Base-by-base conservation (phyloP, 2,888 invertebrate genomes). In the Andrena dorsata region DNA sequence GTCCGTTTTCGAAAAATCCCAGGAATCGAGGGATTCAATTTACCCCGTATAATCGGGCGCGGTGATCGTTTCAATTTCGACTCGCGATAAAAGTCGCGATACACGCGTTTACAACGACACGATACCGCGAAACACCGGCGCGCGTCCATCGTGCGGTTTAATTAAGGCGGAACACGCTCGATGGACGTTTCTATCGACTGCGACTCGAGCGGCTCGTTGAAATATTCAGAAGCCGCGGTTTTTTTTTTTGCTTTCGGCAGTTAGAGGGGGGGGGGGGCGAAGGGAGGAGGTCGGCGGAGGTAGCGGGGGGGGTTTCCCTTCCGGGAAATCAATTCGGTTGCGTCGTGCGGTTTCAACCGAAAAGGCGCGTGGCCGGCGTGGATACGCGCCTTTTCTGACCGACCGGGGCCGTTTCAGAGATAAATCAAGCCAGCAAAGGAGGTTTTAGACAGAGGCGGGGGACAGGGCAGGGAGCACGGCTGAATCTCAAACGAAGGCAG, bases 11-110 rank as follows among this genome's bases (percentile, higher is more conserved):
- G 76, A 85, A 84, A 88, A 88, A 83, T 83, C 61, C 76, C 74
- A 26, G 64, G 75, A 78, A 86, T 83, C 76, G 77, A 63, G 32
- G 77, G 84, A 80, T 79, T 80, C 79, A 88, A 87, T 87, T 88
- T 88, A 80, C 70, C 80, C 72, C 73, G 86, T 73, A 79, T 79
- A 84, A 84, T 85, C 82, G 68, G 66, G 65, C 41, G 64, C 72
- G 69, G 72, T 70, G 70, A 28, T 71, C 82, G 66, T 83, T 83
- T 83, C 78, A 74, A 79, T 79, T 78, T 76, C 83, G 75, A 70
- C 65, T 75, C 65, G 79, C 69, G 83, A 83, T 83, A 83, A 83
- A 83, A 83, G 83, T 83, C 74, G 51, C 72, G 83, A 76, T 72
- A 82, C 74, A 76, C 82, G 63, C 82, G 82, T 82, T 83, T 71